Evolutionary conservation across 2,888 invertebrate species (phyloP).

Genomic region (Luffia ferchaultella): DNA sequence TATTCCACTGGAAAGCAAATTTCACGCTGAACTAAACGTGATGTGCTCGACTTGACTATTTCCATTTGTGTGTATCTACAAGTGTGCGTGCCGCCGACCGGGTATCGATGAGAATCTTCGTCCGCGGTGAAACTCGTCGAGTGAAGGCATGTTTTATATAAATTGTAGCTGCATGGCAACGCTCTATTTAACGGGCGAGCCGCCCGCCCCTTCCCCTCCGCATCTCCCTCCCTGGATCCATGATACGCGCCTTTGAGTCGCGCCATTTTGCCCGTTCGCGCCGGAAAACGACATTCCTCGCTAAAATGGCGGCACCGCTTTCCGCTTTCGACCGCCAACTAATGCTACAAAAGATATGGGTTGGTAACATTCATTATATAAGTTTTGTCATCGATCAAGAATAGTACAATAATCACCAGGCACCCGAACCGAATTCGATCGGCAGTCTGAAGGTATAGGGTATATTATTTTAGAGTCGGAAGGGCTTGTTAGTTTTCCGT

Average conservation of each 20-base stretch:
- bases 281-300: constrained; percentile 5
- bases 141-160: constrained; percentile 2
- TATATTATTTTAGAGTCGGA: too few relatives aligned
- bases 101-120: neutral
- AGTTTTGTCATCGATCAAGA: too few relatives aligned
- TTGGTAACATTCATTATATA: too few relatives aligned
- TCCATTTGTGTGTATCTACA: neutral
- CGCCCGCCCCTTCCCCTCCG: constrained; percentile 1
- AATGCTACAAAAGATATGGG: too few relatives aligned
- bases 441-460: too few relatives aligned
- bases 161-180: constrained; percentile 1
- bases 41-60: neutral
- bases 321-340: neutral
- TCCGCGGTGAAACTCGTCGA: constrained; percentile 4
- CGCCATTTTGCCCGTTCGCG: constrained; percentile 6
- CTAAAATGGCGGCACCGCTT: constrained; percentile 2
- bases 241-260: constrained; percentile 5
- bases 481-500: too few relatives aligned
- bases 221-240: neutral
- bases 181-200: constrained; percentile 5
- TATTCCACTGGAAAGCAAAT: neutral
- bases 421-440: too few relatives aligned
- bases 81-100: neutral
- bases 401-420: too few relatives aligned
- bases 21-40: neutral